Evolutionary conservation across 2,113 vertebrate species (phyloP), one percentile per base, ranked within the genome.

Genomic region (Reinhardtius hippoglossoides): DNA sequence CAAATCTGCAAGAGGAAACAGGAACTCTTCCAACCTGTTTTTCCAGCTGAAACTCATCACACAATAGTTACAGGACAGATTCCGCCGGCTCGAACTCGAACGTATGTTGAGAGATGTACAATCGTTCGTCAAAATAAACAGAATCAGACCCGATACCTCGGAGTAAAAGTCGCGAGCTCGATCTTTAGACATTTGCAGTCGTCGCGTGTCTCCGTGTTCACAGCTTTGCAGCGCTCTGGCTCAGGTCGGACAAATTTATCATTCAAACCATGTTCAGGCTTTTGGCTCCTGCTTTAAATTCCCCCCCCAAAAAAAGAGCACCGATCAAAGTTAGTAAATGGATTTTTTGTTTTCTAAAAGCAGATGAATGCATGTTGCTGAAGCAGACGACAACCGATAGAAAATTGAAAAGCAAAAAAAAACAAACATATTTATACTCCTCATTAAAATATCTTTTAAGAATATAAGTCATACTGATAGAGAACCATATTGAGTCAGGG

Each of bases 261-360:
- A 35, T 59, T 20, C 0, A 52, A 23, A 12, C 74, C 65, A 37
- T 67, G 15, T n/a, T 44, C 6, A 7, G 56, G 44, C 35, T 16
- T 65, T 81, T 73, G 73, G 37, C 46, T 73, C 26, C 55, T 3
- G 74, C 31, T 74, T 56, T 40, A 31, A 74, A 46, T 74, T 24
- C 55, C 21, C 37, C 31, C 31, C 35, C n/a, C n/a, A n/a, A 37
- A 21, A 54, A 54, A 48, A n/a, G 8, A 54, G 18, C 50, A n/a
- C 2, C 18, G 6, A 54, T 54, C 20, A 54, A n/a, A 16, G 20
- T 54, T 5, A 56, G 20, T 23, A 12, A 56, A 23, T 56, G 6
- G n/a, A 26, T 26, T 57, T n/a, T n/a, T 23, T 59, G 23, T 16
- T 48, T 18, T 48, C 44, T 48, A 13, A 57, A 61, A 37, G 70